Base-by-base conservation (phyloP, 2,888 invertebrate species). In the Reticulitermes lucifugus region DNA sequence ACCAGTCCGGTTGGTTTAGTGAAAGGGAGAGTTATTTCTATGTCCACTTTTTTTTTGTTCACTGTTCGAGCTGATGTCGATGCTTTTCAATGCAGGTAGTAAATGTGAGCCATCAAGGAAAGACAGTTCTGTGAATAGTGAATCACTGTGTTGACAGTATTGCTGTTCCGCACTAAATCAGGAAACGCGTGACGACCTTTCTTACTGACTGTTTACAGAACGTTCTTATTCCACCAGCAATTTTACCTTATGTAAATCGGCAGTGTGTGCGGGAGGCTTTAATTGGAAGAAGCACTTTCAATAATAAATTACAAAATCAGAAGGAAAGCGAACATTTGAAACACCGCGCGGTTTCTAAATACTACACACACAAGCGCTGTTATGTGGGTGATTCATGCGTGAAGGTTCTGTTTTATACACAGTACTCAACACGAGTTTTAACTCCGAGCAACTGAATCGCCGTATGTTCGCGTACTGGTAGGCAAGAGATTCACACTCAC, bases 51-150 rank as follows among this genome's bases (percentile, higher is more conserved):
- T 65, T 65, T 65, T 65, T 65, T 65, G 7, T 65, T 65, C 25
- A 65, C 25, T 65, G 9, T 65, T 25, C 25, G 9, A 4, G 6
- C 5, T 65, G 65, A 25, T 12, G 65, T 10, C 25, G 65, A 65
- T 65, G 65, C n/a, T 35, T 65, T 65, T 65, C n/a, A 25, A 65
- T 65, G 65, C 65, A 65, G 65, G 65, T 65, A 65, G 65, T 25
- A 65, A 65, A 25, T 7, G 9, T 25, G 65, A 25, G n/a, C 9
- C n/a, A n/a, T n/a, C n/a, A 65, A 65, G 9, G n/a, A 65, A 65
- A 25, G 5, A 25, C 14, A 55, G 14, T 55, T 25, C 65, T 65
- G n/a, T 65, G 65, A 65, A 65, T 65, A 12, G n/a, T 9, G n/a
- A 65, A 65, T 25, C 65, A 65, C 65, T 25, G 9, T 25, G 65